phyloP scores from a whole-genome alignment of 2,888 invertebrate species.

The Ormyrus thymus region DNA sequence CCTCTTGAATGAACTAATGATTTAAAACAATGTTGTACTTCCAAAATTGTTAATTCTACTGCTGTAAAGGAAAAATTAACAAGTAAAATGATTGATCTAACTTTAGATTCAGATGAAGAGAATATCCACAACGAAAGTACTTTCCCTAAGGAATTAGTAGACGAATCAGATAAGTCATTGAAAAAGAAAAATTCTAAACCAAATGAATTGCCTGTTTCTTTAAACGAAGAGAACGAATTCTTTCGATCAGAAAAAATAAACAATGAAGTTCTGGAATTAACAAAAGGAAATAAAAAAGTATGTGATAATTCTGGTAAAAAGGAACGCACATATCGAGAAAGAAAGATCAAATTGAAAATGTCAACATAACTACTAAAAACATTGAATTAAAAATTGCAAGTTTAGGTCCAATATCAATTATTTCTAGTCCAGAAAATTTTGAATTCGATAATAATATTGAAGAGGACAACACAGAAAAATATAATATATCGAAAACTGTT shows the following conservation, averaged over 20 bases:
- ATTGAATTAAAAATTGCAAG: slow-evolving; percentile 13
- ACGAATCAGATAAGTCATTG: slow-evolving; percentile 22
- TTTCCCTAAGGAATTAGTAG: slow-evolving; percentile 3
- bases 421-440: slow-evolving; percentile 55
- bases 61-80: slow-evolving; percentile 5
- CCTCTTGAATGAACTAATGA: not conserved
- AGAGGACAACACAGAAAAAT: not conserved
- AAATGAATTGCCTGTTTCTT: not conserved
- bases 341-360: not conserved
- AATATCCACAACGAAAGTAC: slow-evolving; percentile 12
- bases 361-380: slow-evolving; percentile 4
- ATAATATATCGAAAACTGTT: not conserved
- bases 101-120: slow-evolving; percentile 45
- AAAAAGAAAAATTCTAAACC: not conserved
- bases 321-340: not conserved
- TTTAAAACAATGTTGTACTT: not conserved
- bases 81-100: slow-evolving; percentile 36
- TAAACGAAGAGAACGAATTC: too few relatives aligned
- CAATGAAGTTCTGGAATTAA: not conserved
- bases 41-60: slow-evolving; percentile 20
- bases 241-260: not conserved
- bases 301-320: not conserved
- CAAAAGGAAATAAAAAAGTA: slow-evolving; percentile 5
- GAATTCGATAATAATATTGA: slow-evolving; percentile 8
- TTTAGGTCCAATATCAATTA: slow-evolving; percentile 58